Base-by-base conservation (phyloP, 2,888 invertebrate genomes). In the Halictus quadricinctus region DNA sequence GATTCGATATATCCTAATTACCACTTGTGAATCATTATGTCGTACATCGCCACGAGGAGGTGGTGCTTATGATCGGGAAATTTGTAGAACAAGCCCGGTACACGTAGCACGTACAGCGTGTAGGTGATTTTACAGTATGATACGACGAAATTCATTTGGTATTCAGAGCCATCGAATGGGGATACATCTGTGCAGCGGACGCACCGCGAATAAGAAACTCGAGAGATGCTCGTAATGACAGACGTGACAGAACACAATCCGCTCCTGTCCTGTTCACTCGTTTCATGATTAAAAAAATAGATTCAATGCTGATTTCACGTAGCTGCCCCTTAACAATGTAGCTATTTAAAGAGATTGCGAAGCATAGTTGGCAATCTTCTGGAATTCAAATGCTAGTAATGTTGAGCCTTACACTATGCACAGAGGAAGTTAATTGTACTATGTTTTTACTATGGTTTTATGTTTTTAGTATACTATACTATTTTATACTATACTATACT, bases 101-200 rank as follows among this genome's bases (percentile, higher is more conserved):
- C 50, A 50, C 25, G 72, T 12, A 10, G 36, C 29, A 64, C 74
- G 74, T 64, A 72, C 8, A 21, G 60, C 74, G 54, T 70, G 80
- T 36, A 66, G 29, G 70, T 66, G 76, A 86, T 85, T 60, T 43
- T 78, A 60, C 43, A 69, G 74, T 72, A 29, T 43, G 84, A 86
- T 79, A 76, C 50, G 78, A n/a, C 36, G 25, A n/a, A 73, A 73
- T 79, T 76, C 83, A 82, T 89, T 91, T 90, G 69, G 91, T 92
- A 93, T 93, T 90, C 92, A 78, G 78, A 72, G 66, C 81, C 85
- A 84, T 82, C 86, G 83, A 89, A 92, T 87, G 83, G 85, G 88
- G 86, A 76, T 90, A 92, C 91, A 92, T 92, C 90, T 92, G 91
- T 92, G 92, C 89, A 85, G 18, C 66, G 88, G 69, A 90, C 93